Conservation (phyloP, 35 echinoderm and acorn worm genomes). For the Stichopus chloronotus region DNA sequence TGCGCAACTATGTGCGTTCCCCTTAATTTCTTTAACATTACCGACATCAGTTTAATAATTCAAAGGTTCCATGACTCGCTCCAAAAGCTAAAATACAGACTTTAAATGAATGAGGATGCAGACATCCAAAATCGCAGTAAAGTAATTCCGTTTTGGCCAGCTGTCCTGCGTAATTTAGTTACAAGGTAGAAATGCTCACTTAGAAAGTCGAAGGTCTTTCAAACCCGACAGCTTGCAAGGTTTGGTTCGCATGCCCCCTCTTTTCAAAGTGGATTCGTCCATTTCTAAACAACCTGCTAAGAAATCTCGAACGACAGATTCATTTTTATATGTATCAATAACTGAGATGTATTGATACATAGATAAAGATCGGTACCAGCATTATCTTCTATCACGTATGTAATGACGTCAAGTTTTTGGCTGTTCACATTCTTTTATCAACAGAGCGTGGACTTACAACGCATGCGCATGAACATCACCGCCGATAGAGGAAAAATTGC, state of each 20-base stretch:
- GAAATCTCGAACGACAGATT: not conserved
- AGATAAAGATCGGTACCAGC: no score
- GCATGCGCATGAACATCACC: no score
- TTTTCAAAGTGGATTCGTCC: not conserved
- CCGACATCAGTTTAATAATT: not conserved
- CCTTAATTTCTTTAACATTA: no score
- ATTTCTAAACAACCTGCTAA: not conserved
- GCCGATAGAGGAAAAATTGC: no score
- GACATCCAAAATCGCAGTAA: slow-evolving; percentile 25
- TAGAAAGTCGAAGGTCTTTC: not conserved
- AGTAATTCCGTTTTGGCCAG: not conserved
- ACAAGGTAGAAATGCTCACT: not conserved
- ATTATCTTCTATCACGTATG: no score
- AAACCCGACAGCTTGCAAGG: not conserved
- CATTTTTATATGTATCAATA: not conserved
- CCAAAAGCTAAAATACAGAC: not conserved
- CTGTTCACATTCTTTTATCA: no score
- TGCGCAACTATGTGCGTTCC: no score
- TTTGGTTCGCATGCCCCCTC: not conserved
- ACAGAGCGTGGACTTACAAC: no score
- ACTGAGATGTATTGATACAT: no score
- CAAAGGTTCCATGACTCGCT: not conserved
- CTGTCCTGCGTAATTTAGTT: not conserved
- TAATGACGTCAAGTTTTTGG: no score
- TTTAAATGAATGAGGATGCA: not conserved